Base-by-base conservation (phyloP, 53 echinoderm and acorn worm species). In the Stichopus horrens region DNA sequence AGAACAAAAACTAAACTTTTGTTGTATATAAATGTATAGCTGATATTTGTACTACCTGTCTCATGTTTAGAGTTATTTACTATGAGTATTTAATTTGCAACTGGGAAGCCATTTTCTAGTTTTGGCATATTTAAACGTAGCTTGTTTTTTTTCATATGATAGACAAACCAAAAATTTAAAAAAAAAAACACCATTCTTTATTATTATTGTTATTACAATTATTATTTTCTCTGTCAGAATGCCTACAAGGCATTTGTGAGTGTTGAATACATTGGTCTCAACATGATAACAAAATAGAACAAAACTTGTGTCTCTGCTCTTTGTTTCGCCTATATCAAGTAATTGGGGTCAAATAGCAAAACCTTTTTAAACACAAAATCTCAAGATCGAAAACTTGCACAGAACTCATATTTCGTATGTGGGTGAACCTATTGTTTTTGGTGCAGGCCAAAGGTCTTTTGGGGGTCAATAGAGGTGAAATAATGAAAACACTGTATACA, bases 1-100 rank as follows among this genome's bases (percentile, higher is more conserved):
- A 79, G 37, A 37, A 37, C 37, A 37, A 37, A 37, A 37, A 37
- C 37, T 37, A 37, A 71, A 16, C 68, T 16, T 68, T 16, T 13
- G 18, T 55, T 81, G 81, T 81, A 81, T 58, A 81, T 81, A 81
- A 9, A 56, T 81, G 81, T 81, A 81, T 81, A 81, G 81, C 56
- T 81, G 57, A 56, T 58, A 81, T 81, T 81, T 81, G 81, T 81
- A 81, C 81, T 81, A 58, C 56, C 9, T 57, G 81, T 81, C 58
- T 56, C 37, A 3, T 81, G 23, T 81, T 13, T 81, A 58, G 81
- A 58, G 81, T 81, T 79, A 19, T 79, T 81, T 76, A 53, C 53
- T 76, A 66, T 66, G 4, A 23, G 4, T 76, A 58, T 81, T 81
- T 81, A 58, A 81, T 81, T 71, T 81, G 21, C 81, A 58, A 81